Evolutionary conservation across 2,797 vertebrate species (phyloP).

Genomic region (Sparidentex hasta): DNA sequence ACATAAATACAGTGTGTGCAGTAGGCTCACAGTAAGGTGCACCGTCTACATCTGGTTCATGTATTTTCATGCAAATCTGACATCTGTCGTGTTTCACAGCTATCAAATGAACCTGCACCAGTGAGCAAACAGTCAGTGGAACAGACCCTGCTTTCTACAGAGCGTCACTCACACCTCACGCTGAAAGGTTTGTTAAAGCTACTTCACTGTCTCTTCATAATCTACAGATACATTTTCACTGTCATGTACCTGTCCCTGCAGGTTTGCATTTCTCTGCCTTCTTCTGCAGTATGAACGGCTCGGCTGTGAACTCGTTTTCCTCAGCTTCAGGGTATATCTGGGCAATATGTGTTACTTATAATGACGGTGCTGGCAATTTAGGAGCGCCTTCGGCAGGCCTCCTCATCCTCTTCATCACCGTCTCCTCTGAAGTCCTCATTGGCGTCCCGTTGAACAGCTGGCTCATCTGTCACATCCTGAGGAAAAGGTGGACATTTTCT

Average conservation of each 20-base stretch:
- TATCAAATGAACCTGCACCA: neutral
- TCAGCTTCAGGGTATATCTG: neutral
- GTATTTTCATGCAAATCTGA: constrained; percentile 37
- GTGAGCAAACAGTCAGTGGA: neutral
- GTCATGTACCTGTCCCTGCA: no score
- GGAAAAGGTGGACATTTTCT: constrained; percentile 12
- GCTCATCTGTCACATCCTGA: constrained; percentile 28
- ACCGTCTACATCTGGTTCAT: neutral
- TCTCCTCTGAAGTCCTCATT: neutral
- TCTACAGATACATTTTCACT: neutral
- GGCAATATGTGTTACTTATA: neutral
- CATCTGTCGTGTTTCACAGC: neutral
- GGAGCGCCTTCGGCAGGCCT: neutral
- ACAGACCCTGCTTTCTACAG: neutral
- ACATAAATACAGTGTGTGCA: neutral
- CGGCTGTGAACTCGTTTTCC: neutral
- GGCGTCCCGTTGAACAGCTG: constrained; percentile 1
- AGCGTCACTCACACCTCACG: neutral
- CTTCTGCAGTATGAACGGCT: constrained; percentile 5
- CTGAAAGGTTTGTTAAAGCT: constrained; percentile 20
- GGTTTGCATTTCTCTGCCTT: neutral
- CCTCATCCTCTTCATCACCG: constrained; percentile 3
- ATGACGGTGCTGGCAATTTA: neutral
- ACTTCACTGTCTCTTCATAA: neutral
- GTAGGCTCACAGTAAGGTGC: neutral